A percentile compares a stretch with the other conserved stretches of the same genome.
Conservation (phyloP, 1,140 invertebrate genomes). For the Microvelia longipes region DNA sequence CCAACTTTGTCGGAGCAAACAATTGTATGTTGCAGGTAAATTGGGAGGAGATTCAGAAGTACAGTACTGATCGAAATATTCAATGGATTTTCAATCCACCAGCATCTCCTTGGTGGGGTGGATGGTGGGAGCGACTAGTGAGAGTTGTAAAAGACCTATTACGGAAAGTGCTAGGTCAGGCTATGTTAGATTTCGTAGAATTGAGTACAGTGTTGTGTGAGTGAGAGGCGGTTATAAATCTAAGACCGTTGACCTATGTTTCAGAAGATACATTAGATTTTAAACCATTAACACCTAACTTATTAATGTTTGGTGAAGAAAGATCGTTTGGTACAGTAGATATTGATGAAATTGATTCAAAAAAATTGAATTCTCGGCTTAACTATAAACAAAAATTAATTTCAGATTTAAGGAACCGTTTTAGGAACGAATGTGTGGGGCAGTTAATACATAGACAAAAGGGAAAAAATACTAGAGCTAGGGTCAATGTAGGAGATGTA, state of each 20-base stretch:
- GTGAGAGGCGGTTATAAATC: background rate
- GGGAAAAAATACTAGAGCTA: background rate
- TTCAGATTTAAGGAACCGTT: background rate
- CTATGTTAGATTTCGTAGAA: background rate
- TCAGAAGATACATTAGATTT: background rate
- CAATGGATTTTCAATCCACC: background rate
- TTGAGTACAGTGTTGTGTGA: background rate
- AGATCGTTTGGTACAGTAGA: background rate
- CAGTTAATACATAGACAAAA: background rate
- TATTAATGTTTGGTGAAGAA: background rate
- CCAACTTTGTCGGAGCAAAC: conserved; percentile 23
- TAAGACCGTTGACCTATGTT: background rate
- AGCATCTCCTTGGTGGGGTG: background rate
- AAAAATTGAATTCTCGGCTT: background rate
- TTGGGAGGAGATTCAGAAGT: background rate
- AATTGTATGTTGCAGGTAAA: background rate
- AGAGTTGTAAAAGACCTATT: background rate
- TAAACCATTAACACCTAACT: background rate
- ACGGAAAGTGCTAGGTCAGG: background rate
- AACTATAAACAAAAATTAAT: background rate
- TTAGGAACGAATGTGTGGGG: background rate
- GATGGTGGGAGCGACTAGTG: background rate
- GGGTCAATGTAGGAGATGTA: background rate
- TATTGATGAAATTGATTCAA: background rate
- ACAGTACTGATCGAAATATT: background rate